phyloP scores from a whole-genome alignment of 2,888 invertebrate genomes.

The Icerya purchasi region DNA sequence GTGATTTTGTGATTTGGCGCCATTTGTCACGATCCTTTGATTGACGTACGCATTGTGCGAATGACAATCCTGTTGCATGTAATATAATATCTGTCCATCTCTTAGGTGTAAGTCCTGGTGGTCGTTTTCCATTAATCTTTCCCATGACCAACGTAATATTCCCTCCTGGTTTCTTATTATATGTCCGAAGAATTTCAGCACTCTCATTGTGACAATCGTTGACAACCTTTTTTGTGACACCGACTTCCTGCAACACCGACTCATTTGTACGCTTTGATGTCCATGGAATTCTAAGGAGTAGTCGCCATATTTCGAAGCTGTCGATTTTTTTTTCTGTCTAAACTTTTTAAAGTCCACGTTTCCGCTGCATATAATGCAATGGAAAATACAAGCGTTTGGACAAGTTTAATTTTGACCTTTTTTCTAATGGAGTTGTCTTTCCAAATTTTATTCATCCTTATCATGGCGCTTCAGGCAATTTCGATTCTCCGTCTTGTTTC shows the following conservation, averaged over 20 bases:
- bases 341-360: neutral
- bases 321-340: neutral
- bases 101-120: neutral
- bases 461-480: neutral
- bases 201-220: neutral
- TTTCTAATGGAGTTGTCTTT: neutral
- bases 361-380: neutral
- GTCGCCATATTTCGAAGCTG: neutral
- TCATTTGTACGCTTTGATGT: neutral
- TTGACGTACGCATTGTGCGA: too few relatives aligned
- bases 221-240: neutral
- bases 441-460: neutral
- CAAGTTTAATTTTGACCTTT: neutral
- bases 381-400: neutral
- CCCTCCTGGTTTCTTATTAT: neutral
- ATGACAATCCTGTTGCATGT: too few relatives aligned
- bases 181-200: neutral
- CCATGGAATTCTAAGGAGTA: neutral
- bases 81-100: neutral
- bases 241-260: too few relatives aligned
- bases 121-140: neutral
- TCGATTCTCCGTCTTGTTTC: neutral
- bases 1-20: too few relatives aligned
- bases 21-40: too few relatives aligned
- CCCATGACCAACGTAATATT: too few relatives aligned